Percentiles rank a stretch among this genome's conserved stretches.
Evolutionary conservation across 1,140 invertebrate species (phyloP).

Genomic region (Homarus americanus): DNA sequence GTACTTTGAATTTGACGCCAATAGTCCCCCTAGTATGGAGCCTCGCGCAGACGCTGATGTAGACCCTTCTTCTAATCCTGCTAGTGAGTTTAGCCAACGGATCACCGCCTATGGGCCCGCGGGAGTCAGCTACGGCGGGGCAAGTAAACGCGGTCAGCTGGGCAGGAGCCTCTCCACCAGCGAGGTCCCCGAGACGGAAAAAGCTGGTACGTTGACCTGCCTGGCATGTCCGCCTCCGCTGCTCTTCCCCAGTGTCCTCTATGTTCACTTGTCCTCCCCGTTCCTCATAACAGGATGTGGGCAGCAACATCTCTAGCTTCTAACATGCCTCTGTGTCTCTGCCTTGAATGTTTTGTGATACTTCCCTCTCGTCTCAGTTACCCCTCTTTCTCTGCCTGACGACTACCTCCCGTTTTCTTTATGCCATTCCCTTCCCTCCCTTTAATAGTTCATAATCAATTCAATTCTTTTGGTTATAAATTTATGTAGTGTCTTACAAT

Average conservation of each 20-base stretch:
- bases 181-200: slow-evolving; percentile 89
- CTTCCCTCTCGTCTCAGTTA: slow-evolving; percentile 14
- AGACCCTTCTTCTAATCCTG: slow-evolving; percentile 76
- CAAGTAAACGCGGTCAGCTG: slow-evolving; percentile 84
- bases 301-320: slow-evolving; percentile 53
- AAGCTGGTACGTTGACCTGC: slow-evolving; percentile 83
- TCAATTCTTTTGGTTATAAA: background rate
- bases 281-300: slow-evolving; percentile 57
- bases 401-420: slow-evolving; percentile 29
- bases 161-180: slow-evolving; percentile 89
- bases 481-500: background rate
- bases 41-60: slow-evolving; percentile 76
- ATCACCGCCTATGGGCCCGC: slow-evolving; percentile 76
- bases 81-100: slow-evolving; percentile 77
- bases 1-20: slow-evolving; percentile 78
- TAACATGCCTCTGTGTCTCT: slow-evolving; percentile 47
- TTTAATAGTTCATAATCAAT: background rate
- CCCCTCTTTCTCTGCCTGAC: slow-evolving; percentile 37
- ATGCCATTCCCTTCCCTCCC: slow-evolving; percentile 7
- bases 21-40: slow-evolving; percentile 76
- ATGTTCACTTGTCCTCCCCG: background rate
- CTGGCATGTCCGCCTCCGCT: slow-evolving; percentile 60
- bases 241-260: slow-evolving; percentile 50
- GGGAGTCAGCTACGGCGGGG: slow-evolving; percentile 64
- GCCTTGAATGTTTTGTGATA: slow-evolving; percentile 53